A percentile compares a stretch with the other conserved stretches of the same genome.
Conservation (phyloP, 2,113 vertebrate genomes). For the Aspiorhynchus laticeps region DNA sequence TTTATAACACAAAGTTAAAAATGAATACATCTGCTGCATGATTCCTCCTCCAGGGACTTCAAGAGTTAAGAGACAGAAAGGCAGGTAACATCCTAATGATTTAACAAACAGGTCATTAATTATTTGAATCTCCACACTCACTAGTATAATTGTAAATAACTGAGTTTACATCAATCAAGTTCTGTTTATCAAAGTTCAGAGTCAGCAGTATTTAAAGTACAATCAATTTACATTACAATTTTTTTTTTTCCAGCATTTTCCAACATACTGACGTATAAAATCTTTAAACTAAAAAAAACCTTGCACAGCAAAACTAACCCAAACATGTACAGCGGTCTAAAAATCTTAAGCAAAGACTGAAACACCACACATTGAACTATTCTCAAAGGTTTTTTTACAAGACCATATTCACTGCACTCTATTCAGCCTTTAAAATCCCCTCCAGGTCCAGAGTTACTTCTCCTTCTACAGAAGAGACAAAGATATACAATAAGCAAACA, state of each 20-base stretch:
- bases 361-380: neutral
- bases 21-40: neutral
- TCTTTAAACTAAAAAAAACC: constrained; percentile 11
- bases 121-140: neutral
- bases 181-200: neutral
- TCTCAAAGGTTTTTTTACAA: neutral
- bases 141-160: neutral
- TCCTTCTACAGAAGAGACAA: constrained; percentile 64
- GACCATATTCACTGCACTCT: neutral
- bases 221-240: neutral
- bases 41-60: neutral
- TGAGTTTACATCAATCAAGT: neutral
- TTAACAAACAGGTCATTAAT: neutral
- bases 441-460: constrained; percentile 60
- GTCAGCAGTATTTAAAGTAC: neutral
- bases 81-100: neutral
- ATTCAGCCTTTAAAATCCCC: neutral
- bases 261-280: no score
- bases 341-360: neutral
- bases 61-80: no score
- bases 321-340: neutral
- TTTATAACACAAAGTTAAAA: neutral
- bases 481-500: constrained; percentile 2
- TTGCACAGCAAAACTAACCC: neutral
- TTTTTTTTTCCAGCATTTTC: neutral